phyloP scores from a whole-genome alignment of 2,888 invertebrate genomes.

The Cataglyphis cursor region DNA sequence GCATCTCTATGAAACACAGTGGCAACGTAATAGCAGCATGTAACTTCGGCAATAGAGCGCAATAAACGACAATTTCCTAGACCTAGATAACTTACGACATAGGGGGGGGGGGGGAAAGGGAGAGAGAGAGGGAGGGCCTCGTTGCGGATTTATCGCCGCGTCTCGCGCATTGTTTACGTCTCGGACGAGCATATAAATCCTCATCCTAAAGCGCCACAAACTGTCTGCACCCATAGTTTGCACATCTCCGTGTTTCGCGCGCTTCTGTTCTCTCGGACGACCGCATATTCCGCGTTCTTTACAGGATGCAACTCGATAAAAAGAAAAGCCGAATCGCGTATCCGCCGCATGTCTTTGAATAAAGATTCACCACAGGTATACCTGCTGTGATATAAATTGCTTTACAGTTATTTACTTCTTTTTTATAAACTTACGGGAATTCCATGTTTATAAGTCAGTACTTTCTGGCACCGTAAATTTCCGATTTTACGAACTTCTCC shows the following conservation, averaged over 20 bases:
- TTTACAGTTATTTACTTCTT: background rate
- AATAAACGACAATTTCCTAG: slow-evolving; percentile 74
- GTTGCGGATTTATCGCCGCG: slow-evolving; percentile 77
- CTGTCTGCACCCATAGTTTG: slow-evolving; percentile 62
- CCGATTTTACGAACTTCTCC: background rate
- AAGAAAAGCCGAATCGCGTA: slow-evolving; percentile 5
- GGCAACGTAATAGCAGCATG: slow-evolving; percentile 53
- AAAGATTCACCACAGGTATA: slow-evolving; percentile 1
- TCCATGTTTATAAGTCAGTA: background rate
- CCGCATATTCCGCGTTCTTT: slow-evolving; percentile 34
- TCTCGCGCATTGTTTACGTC: slow-evolving; percentile 79
- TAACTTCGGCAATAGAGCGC: slow-evolving; percentile 50
- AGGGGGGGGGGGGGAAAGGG: background rate
- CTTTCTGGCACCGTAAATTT: background rate
- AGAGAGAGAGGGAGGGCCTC: slow-evolving; percentile 13
- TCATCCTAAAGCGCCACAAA: slow-evolving; percentile 70
- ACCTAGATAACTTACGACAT: slow-evolving; percentile 72
- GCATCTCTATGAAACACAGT: slow-evolving; percentile 3
- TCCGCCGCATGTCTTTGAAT: background rate
- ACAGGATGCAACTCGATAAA: slow-evolving; percentile 45
- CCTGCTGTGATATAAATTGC: slow-evolving; percentile 36
- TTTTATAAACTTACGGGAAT: background rate
- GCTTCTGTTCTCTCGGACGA: slow-evolving; percentile 40
- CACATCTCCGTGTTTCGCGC: slow-evolving; percentile 36
- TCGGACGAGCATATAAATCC: slow-evolving; percentile 71